Conservation (phyloP, 2,113 vertebrate genomes). For the Peromyscus maniculatus region DNA sequence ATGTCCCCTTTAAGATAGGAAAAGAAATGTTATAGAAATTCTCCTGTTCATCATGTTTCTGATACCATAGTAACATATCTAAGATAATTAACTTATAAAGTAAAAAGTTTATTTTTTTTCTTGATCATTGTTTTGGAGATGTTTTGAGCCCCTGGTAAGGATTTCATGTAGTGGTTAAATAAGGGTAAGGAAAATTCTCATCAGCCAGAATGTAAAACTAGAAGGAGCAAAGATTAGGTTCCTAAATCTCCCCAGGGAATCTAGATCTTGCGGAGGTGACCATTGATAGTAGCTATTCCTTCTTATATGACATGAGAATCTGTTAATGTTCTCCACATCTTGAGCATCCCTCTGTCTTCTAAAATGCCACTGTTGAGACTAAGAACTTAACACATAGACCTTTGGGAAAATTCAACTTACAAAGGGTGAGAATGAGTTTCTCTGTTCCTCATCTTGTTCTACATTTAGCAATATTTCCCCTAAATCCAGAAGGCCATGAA, state of each 20-base stretch:
- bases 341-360: no score
- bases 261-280: not conserved
- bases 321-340: no score
- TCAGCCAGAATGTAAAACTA: not conserved
- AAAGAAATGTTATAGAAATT: not conserved
- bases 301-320: not conserved
- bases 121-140: not conserved
- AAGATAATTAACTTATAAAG: not conserved
- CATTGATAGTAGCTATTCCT: no score
- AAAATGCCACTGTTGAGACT: not conserved
- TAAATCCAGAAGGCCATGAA: not conserved
- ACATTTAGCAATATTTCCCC: not conserved
- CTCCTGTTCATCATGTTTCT: not conserved
- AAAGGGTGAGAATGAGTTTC: no score
- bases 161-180: not conserved
- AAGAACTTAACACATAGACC: no score
- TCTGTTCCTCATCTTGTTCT: not conserved
- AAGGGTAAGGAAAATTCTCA: not conserved
- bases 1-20: no score
- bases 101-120: not conserved
- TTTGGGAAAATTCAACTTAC: accelerated
- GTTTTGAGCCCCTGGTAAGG: not conserved
- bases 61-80: not conserved
- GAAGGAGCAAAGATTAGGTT: not conserved
- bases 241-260: not conserved